Base-by-base conservation (phyloP, 1,140 invertebrate species). In the Branchinecta lynchi region DNA sequence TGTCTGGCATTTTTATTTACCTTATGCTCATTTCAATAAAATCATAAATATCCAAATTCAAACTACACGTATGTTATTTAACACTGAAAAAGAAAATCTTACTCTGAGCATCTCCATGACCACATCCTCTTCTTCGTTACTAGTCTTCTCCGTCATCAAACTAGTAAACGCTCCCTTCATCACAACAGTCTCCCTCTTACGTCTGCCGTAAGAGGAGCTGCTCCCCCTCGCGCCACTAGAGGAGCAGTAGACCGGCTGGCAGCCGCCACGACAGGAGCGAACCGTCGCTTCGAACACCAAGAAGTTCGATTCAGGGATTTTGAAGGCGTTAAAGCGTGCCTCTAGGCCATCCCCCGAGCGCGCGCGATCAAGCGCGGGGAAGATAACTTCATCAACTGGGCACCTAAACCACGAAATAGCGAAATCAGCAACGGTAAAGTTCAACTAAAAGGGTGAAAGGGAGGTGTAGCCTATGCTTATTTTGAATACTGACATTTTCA, bases 241-340 rank as follows among this genome's bases (percentile, higher is more conserved):
- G 3, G 86, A 86, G 76, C 90, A 92, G 75, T 89, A 90, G 21
- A 89, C 88, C 45, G 92, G 90, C 77, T 92, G 89, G 78, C 92
- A 94, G 0, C 90, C 90, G 71, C 92, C 89, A 66, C 90, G 80
- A 74, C 92, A 94, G 0, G 90, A 92, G 70, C 88, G 81, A 0
- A 95, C 91, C 0, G 89, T 94, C 0, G 92, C 92, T 80, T 95
- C 91, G 76, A 95, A 95, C 0, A 95, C 90, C 66, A 95, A 77
- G 80, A 93, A 93, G 77, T 94, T 94, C 0, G 92, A 93, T 81
- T 94, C 91, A 0, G 92, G 92, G 74, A 95, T 93, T 79, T 95
- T 95, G 74, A 94, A 95, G 3, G 92, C 92, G 79, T 93, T 93
- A 76, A 95, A 95, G 73, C 90, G 82, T 0, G 91, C 90, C 80